phyloP scores from a whole-genome alignment of 2,113 vertebrate species.

The Solenodon paradoxus region DNA sequence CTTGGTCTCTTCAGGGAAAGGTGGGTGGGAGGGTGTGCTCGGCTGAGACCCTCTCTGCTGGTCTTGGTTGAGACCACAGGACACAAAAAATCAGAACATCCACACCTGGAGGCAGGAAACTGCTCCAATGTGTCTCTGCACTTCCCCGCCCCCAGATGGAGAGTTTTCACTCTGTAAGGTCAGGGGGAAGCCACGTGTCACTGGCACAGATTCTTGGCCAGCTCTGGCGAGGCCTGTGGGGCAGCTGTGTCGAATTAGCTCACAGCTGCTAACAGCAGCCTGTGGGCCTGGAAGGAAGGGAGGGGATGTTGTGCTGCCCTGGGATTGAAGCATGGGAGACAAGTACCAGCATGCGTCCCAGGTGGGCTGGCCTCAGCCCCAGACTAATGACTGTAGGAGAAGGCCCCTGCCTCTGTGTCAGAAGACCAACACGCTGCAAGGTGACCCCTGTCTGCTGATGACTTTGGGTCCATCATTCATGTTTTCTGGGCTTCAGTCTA shows the following conservation, averaged over 20 bases:
- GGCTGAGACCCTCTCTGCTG: accelerated
- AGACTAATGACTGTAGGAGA: neutral
- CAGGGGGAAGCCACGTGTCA: constrained; percentile 77
- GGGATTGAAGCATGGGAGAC: neutral
- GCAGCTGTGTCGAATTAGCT: constrained; percentile 77
- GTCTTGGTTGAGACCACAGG: neutral
- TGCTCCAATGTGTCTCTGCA: constrained; percentile 33
- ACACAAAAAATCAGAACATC: neutral
- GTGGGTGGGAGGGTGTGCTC: neutral
- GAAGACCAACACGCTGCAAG: accelerated
- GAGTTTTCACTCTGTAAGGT: constrained; percentile 76
- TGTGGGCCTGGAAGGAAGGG: constrained; percentile 29
- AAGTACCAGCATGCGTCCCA: neutral
- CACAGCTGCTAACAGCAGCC: constrained; percentile 38
- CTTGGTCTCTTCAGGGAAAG: neutral
- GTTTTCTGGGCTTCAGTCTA: neutral
- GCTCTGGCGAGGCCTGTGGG: constrained; percentile 62
- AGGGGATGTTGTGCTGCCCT: neutral
- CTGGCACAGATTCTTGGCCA: constrained; percentile 66
- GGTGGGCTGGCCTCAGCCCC: neutral
- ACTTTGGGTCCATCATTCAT: neutral
- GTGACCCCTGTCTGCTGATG: neutral
- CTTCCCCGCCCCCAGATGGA: constrained; percentile 73
- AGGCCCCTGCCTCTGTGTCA: neutral
- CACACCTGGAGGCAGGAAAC: neutral